Evolutionary conservation across 2,888 invertebrate genomes (phyloP).

Genomic region (Elmis aenea): DNA sequence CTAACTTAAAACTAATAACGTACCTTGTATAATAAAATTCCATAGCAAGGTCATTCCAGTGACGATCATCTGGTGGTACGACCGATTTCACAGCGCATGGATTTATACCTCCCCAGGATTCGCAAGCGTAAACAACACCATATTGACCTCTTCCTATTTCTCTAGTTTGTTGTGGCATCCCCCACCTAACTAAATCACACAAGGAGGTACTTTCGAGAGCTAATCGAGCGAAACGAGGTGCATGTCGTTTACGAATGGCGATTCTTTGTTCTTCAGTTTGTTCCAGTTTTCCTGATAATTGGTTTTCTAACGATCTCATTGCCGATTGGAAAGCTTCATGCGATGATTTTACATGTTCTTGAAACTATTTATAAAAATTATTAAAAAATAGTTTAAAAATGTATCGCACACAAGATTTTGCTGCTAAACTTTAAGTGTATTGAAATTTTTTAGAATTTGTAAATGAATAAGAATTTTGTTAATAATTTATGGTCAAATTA

Average conservation of each 20-base stretch:
- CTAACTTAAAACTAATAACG: too few species aligned
- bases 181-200: conserved; percentile 70
- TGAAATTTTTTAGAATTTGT: too few species aligned
- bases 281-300: conserved; percentile 67
- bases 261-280: conserved; percentile 76
- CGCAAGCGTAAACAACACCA: conserved; percentile 80
- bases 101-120: conserved; percentile 67
- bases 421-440: too few species aligned
- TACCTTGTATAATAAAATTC: conserved; percentile 87
- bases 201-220: conserved; percentile 80
- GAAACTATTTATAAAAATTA: too few species aligned
- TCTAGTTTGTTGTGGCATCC: conserved; percentile 60
- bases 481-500: too few species aligned
- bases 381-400: conserved; percentile 8
- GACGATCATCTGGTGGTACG: conserved; percentile 80
- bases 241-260: conserved; percentile 69
- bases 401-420: too few species aligned
- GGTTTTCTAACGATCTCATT: conserved; percentile 63
- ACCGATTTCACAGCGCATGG: conserved; percentile 84
- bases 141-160: conserved; percentile 81
- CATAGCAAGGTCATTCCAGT: conserved; percentile 86
- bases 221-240: conserved; percentile 74
- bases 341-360: conserved; percentile 68
- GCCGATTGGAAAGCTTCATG: conserved; percentile 75
- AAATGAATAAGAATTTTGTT: too few species aligned